These are phyloP conservation scores for Teleopsis dalmanni DNA, from an alignment of 1,140 invertebrate species.

Conservation along the genomic window DNA sequence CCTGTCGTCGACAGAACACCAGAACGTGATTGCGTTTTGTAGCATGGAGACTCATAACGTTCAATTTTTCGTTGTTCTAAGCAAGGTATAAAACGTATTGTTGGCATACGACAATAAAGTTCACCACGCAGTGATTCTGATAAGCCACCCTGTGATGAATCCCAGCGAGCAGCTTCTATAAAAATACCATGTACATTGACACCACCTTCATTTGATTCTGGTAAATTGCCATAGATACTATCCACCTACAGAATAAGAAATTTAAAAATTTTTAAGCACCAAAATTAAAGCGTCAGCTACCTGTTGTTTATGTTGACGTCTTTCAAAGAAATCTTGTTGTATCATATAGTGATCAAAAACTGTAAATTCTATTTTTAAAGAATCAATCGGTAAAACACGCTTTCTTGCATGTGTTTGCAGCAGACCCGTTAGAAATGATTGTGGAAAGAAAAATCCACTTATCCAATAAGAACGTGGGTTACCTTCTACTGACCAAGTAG, in stretches of 20 bases:
- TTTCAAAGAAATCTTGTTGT: slow-evolving; percentile 58
- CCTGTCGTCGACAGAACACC: slow-evolving; percentile 80
- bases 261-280: background rate
- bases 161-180: slow-evolving; percentile 80
- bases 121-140: slow-evolving; percentile 65
- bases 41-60: slow-evolving; percentile 69
- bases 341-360: slow-evolving; percentile 50
- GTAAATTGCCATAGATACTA: slow-evolving; percentile 50
- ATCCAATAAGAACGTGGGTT: slow-evolving; percentile 79
- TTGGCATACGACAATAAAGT: slow-evolving; percentile 69
- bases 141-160: slow-evolving; percentile 54
- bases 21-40: slow-evolving; percentile 77
- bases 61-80: slow-evolving; percentile 15
- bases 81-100: slow-evolving; percentile 63
- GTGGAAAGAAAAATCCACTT: slow-evolving; percentile 85
- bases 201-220: slow-evolving; percentile 57
- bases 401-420: slow-evolving; percentile 78
- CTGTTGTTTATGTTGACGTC: slow-evolving; percentile 16
- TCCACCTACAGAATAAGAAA: slow-evolving; percentile 17
- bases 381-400: slow-evolving; percentile 77
- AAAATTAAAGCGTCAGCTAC: background rate
- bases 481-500: slow-evolving; percentile 60
- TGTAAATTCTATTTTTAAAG: slow-evolving; percentile 70
- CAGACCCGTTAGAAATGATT: slow-evolving; percentile 81
- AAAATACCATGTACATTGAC: slow-evolving; percentile 79